Base-by-base conservation (phyloP, 2,888 invertebrate species). In the Stratiomys singularior region DNA sequence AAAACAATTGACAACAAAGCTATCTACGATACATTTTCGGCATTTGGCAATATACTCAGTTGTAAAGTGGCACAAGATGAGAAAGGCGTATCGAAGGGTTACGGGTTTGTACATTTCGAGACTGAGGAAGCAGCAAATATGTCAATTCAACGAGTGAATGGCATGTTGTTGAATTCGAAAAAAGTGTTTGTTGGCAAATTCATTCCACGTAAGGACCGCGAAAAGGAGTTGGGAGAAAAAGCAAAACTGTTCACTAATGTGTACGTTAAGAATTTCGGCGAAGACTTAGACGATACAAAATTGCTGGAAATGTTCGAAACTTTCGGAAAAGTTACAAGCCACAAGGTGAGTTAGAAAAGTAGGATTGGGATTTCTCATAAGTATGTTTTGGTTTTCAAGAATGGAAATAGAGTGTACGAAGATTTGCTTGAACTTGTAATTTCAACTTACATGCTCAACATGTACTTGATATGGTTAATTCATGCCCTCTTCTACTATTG, bases 1-100 rank as follows among this genome's bases (percentile, higher is more conserved):
- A 98, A 97, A 88, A 93, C 93, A 81, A 99, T 99, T 87, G 99
- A 99, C 89, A 99, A 99, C 89, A 99, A 99, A 88, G 97, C 98
- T 79, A 96, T 99, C 93, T 99, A 97, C 88, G 99, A 99, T 88
- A 99, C 99, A 76, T 99, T 99, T 88, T 96, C 98, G 77, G 97
- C 98, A 76, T 99, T 99, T 89, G 99, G 99, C 78, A 99, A 97
- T 87, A 99, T 99, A 85, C 89, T 99, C 81, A 98, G 98, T 86
- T 99, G 99, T 89, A 99, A 99, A 91, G 98, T 95, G 74, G 98
- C 97, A 82, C 96, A 96, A 88, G 98, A 98, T 89, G 97, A 98
- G 87, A 94, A 93, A 84, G 96, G 97, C 76, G 92, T 92, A 81
- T 98, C 97, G 71, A 97, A 98, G 87, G 98, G 98, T 76, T 99